These are phyloP conservation scores for Aspidiotus rigidus DNA, from an alignment of 2,888 invertebrate genomes.

Conservation along the genomic window DNA sequence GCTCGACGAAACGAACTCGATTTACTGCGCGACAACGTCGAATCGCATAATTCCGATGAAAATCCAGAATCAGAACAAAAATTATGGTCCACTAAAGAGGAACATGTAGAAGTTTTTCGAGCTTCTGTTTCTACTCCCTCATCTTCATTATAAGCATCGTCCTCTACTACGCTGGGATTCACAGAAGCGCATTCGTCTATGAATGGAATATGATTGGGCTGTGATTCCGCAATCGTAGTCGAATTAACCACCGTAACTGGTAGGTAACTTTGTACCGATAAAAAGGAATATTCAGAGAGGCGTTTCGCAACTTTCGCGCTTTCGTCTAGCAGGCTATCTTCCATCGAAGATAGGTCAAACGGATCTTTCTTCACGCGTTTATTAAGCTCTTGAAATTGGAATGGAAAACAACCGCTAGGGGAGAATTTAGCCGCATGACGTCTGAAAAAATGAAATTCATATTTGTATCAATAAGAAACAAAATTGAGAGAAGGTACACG, in stretches of 20 bases:
- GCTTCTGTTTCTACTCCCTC: conserved; percentile 29
- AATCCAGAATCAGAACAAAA: conserved; percentile 45
- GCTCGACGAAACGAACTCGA: conserved; percentile 40
- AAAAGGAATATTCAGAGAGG: conserved; percentile 39
- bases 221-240: conserved; percentile 31
- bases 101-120: conserved; percentile 35
- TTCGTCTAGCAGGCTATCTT: conserved; percentile 22
- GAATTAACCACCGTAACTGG: conserved; percentile 29
- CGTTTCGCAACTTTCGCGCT: conserved; percentile 39
- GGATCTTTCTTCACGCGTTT: conserved; percentile 19
- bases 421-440: conserved; percentile 48
- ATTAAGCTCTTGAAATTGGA: conserved; percentile 45
- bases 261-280: conserved; percentile 35
- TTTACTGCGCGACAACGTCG: conserved; percentile 34
- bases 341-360: conserved; percentile 14
- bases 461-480: not conserved
- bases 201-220: conserved; percentile 40
- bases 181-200: conserved; percentile 39
- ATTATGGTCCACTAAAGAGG: conserved; percentile 38
- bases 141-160: conserved; percentile 17
- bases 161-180: conserved; percentile 36
- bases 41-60: conserved; percentile 42
- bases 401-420: conserved; percentile 46
- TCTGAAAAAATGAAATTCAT: conserved; percentile 32
- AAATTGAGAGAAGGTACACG: not conserved